Evolutionary conservation across 1,140 invertebrate species (phyloP).

Genomic region (Ptiloglossa arizonensis): DNA sequence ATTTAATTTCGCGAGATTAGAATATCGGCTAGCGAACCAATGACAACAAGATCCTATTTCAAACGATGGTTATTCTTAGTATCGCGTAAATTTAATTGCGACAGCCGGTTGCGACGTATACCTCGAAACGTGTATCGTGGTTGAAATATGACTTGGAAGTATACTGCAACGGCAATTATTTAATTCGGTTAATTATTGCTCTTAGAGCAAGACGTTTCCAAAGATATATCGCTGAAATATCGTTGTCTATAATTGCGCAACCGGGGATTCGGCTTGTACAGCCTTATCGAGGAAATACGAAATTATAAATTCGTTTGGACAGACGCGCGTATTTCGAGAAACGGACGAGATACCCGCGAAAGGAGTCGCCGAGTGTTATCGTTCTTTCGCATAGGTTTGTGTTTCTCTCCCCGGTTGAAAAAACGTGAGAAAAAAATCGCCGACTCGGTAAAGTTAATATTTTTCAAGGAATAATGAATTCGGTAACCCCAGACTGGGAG

Average conservation of each 20-base stretch:
- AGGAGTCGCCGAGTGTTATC: slow-evolving; percentile 49
- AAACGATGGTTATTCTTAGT: slow-evolving; percentile 62
- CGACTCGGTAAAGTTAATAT: slow-evolving; percentile 65
- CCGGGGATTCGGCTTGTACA: not conserved
- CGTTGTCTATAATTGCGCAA: slow-evolving; percentile 36
- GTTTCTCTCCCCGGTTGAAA: slow-evolving; percentile 14
- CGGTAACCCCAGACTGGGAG: slow-evolving; percentile 37
- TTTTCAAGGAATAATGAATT: slow-evolving; percentile 70
- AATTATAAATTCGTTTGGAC: slow-evolving; percentile 17
- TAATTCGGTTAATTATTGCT: slow-evolving; percentile 63
- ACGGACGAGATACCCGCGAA: not conserved
- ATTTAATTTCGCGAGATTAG: slow-evolving; percentile 50
- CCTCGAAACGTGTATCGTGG: slow-evolving; percentile 60
- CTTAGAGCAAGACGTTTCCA: slow-evolving; percentile 34
- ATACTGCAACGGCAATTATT: slow-evolving; percentile 63
- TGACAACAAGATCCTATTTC: slow-evolving; percentile 69
- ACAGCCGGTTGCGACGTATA: slow-evolving; percentile 63
- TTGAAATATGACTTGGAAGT: slow-evolving; percentile 67
- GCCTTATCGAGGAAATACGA: slow-evolving; percentile 18
- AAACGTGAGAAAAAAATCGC: slow-evolving; percentile 1
- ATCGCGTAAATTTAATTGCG: slow-evolving; percentile 69
- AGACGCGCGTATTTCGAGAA: not conserved
- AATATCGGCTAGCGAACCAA: slow-evolving; percentile 62
- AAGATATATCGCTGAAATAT: slow-evolving; percentile 57
- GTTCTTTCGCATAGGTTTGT: slow-evolving; percentile 39